Conservation (phyloP, 2,113 vertebrate species). For the Hirundichthys speculiger region DNA sequence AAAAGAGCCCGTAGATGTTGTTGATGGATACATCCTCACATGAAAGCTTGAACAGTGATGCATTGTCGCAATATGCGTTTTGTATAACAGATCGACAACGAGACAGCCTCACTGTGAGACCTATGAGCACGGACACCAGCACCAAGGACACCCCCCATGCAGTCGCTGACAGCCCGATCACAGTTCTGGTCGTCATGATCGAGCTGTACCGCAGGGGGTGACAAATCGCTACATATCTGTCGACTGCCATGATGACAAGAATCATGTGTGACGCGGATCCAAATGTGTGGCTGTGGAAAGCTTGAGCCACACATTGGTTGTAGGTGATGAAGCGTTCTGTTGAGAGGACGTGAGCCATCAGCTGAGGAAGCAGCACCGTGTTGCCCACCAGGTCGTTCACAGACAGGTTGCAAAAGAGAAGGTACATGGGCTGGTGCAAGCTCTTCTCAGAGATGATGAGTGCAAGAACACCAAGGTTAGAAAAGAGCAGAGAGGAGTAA, state of each 20-base stretch:
- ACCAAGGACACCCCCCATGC: constrained; percentile 63
- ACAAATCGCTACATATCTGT: constrained; percentile 71
- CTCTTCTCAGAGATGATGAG: constrained; percentile 63
- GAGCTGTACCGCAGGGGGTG: constrained; percentile 64
- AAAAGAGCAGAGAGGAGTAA: constrained; percentile 56
- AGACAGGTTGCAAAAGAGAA: constrained; percentile 70
- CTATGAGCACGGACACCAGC: constrained; percentile 62
- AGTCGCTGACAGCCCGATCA: constrained; percentile 42
- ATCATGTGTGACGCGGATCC: constrained; percentile 68
- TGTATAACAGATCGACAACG: constrained; percentile 53
- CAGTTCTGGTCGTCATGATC: constrained; percentile 60
- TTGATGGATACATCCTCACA: constrained; percentile 67
- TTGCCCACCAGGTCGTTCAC: constrained; percentile 70
- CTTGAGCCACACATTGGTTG: constrained; percentile 62
- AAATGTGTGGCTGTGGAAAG: constrained; percentile 67
- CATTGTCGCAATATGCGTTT: constrained; percentile 68
- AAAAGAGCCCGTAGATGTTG: constrained; percentile 71
- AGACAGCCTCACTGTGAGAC: constrained; percentile 59
- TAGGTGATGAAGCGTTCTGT: constrained; percentile 52
- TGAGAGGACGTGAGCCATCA: constrained; percentile 66
- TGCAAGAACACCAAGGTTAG: constrained; percentile 54
- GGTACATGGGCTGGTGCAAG: constrained; percentile 73
- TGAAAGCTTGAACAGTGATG: constrained; percentile 70
- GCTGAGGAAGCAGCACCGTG: constrained; percentile 63
- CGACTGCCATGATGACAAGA: constrained; percentile 67